Evolutionary conservation across 2,113 vertebrate species (phyloP).

Genomic region (Chlamydotis undulata): DNA sequence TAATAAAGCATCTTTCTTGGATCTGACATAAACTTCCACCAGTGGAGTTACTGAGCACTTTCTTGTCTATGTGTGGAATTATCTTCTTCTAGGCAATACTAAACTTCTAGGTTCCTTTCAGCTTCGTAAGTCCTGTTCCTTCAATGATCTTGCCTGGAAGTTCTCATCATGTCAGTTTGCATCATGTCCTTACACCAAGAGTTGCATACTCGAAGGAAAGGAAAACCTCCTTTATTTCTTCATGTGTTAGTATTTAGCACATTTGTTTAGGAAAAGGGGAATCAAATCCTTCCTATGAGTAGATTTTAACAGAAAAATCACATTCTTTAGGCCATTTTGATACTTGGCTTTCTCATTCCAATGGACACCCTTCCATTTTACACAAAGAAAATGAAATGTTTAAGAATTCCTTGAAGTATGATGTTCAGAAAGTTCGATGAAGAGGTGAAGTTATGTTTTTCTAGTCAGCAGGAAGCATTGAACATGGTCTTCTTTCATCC

Average conservation of each 20-base stretch:
- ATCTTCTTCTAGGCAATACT: not conserved
- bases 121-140: not conserved
- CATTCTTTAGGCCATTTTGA: not conserved
- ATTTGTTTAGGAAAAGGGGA: not conserved
- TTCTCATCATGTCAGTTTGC: accelerated
- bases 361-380: accelerated
- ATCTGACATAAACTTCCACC: not conserved
- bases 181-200: not conserved
- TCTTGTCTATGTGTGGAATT: not conserved
- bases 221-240: not conserved
- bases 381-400: not conserved
- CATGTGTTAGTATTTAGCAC: not conserved
- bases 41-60: not conserved
- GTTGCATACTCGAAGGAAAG: not conserved
- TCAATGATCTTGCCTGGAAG: not conserved
- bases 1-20: not conserved
- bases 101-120: not conserved
- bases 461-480: not conserved
- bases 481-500: not conserved
- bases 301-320: not conserved
- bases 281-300: not conserved
- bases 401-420: not conserved
- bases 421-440: not conserved
- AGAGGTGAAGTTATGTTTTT: not conserved
- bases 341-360: not conserved